These are phyloP conservation scores for Euura lappo DNA, from an alignment of 1,140 invertebrate species.

Conservation along the genomic window DNA sequence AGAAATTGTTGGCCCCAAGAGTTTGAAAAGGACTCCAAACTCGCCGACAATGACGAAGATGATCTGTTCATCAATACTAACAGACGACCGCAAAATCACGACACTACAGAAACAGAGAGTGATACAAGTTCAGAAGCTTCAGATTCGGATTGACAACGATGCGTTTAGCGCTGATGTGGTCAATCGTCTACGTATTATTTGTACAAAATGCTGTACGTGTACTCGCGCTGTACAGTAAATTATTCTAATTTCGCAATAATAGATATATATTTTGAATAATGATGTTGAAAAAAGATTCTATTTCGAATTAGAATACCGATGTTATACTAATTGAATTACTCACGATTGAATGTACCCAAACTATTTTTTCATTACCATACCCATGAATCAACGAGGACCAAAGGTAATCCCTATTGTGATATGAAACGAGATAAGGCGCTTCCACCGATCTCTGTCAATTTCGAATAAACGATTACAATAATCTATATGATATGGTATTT, in stretches of 20 bases:
- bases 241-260: background rate
- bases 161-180: background rate
- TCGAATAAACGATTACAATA: no score
- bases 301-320: background rate
- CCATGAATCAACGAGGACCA: no score
- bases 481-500: no score
- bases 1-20: conserved; percentile 77
- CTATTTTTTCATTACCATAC: no score
- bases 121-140: conserved; percentile 27
- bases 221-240: background rate
- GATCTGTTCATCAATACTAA: conserved; percentile 68
- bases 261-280: background rate
- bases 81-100: conserved; percentile 36
- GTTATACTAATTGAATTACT: no score
- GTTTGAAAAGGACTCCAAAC: conserved; percentile 53
- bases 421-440: no score
- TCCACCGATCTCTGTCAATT: no score
- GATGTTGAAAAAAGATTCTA: background rate
- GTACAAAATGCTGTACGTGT: background rate
- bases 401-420: no score
- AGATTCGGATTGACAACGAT: conserved; percentile 26
- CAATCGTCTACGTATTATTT: background rate
- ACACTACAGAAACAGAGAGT: conserved; percentile 27
- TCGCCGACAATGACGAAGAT: conserved; percentile 42
- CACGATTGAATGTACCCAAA: no score